Base-by-base conservation (phyloP, 2,797 vertebrate species). In the Acanthopagrus latus region DNA sequence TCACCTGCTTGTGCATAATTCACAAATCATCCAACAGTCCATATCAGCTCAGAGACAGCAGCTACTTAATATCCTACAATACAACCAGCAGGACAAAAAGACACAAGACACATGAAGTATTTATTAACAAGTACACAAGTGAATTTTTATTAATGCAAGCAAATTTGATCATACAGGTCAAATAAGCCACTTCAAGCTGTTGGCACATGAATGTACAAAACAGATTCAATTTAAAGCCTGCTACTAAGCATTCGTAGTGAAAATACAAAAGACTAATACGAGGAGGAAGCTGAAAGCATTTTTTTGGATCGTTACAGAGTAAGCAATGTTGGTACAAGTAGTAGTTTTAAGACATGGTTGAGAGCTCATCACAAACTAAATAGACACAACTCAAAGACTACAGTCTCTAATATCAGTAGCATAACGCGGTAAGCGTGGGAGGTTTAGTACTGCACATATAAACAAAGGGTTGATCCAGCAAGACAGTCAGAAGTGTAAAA, bases 171-270 rank as follows among this genome's bases (percentile, higher is more conserved):
- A 96, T 97, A 99, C 97, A 97, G 96, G 97, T 98, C 97, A 97
- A 98, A 99, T 95, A 95, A 95, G 97, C 97, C 97, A 98, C 96
- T 97, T 97, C 96, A 97, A 98, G 97, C 98, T 97, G 96, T 97
- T 98, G 97, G 98, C 97, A 99, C 98, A 97, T 97, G 96, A 97
- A 98, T 97, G 95, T 99, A 99, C 97, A 99, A 98, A 99, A 98
- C 97, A 97, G 95, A 97, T 96, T 96, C 93, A 96, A 96, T 95
- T 93, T 96, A 97, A 97, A 97, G 96, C 96, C 96, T 95, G 96
- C 96, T 97, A 97, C 97, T 96, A 97, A 97, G 97, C 97, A 98
- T 97, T 97, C 94, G 95, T 95, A 96, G 96, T 97, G 96, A 97
- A 97, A 96, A 97, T 98, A 99, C 97, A 98, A 99, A 96, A 99